phyloP scores from a whole-genome alignment of 1,140 invertebrate species.

The Polypedilum pembai region DNA sequence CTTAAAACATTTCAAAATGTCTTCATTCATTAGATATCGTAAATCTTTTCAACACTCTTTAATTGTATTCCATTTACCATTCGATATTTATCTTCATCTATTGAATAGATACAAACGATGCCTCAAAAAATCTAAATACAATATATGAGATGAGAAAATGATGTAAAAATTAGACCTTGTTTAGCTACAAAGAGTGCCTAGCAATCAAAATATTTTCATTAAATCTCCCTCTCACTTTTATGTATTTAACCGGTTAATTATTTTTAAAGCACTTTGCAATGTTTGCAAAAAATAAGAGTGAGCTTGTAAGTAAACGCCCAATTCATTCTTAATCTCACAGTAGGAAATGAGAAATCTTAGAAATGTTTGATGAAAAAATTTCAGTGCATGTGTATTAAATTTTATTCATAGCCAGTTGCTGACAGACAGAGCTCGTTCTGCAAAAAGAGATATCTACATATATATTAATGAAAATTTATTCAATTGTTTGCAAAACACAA shows the following conservation, averaged over 20 bases:
- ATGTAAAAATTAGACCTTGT: not conserved
- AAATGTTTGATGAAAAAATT: too few species aligned
- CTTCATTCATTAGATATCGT: not conserved
- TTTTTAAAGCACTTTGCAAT: constrained; percentile 3
- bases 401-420: too few species aligned
- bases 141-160: constrained; percentile 10
- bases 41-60: constrained; percentile 15
- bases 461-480: too few species aligned
- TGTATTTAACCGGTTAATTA: constrained; percentile 16
- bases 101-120: not conserved
- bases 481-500: too few species aligned
- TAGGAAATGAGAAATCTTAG: not conserved
- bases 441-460: too few species aligned
- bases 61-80: not conserved
- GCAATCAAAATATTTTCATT: not conserved
- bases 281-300: not conserved
- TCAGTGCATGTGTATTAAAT: too few species aligned
- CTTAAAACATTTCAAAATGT: constrained; percentile 17
- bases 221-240: not conserved
- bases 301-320: not conserved
- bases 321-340: not conserved
- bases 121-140: constrained; percentile 10
- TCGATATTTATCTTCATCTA: not conserved
- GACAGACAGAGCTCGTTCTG: too few species aligned
- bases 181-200: not conserved